Evolutionary conservation across 2,113 vertebrate species (phyloP).

Genomic region (Alexandromys fortis): DNA sequence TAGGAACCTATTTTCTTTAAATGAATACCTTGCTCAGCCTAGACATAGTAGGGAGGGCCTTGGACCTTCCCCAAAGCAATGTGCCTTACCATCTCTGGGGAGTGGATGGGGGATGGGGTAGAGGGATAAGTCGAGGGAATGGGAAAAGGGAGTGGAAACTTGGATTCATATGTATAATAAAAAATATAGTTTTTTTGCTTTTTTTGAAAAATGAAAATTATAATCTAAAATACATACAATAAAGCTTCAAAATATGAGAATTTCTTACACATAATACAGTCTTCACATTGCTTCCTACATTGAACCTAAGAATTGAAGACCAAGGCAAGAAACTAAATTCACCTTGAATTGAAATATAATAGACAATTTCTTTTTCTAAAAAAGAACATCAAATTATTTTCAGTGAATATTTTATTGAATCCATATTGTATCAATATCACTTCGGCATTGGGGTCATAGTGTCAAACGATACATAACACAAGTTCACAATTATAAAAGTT

Average conservation of each 20-base stretch:
- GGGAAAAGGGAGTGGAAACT: too few relatives aligned
- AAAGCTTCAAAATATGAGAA: constrained; percentile 39
- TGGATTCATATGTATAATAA: too few relatives aligned
- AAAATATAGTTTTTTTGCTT: too few relatives aligned
- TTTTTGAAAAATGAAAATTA: too few relatives aligned
- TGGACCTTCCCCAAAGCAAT: too few relatives aligned
- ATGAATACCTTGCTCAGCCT: too few relatives aligned
- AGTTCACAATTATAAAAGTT: not conserved
- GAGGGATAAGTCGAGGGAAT: too few relatives aligned
- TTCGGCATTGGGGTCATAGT: not conserved
- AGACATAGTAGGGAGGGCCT: too few relatives aligned
- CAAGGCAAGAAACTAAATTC: not conserved
- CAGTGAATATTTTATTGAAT: not conserved
- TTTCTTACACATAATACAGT: not conserved
- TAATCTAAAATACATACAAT: not conserved
- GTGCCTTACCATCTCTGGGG: too few relatives aligned
- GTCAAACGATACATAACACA: not conserved
- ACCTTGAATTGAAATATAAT: not conserved
- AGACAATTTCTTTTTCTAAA: not conserved
- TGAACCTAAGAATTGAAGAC: not conserved
- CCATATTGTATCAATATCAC: not conserved
- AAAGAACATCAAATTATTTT: constrained; percentile 14
- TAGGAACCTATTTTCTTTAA: too few relatives aligned
- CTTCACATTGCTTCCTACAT: not conserved
- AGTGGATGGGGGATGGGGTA: too few relatives aligned